Evolutionary conservation across 2,888 invertebrate genomes (phyloP).

Genomic region (Mantis religiosa): DNA sequence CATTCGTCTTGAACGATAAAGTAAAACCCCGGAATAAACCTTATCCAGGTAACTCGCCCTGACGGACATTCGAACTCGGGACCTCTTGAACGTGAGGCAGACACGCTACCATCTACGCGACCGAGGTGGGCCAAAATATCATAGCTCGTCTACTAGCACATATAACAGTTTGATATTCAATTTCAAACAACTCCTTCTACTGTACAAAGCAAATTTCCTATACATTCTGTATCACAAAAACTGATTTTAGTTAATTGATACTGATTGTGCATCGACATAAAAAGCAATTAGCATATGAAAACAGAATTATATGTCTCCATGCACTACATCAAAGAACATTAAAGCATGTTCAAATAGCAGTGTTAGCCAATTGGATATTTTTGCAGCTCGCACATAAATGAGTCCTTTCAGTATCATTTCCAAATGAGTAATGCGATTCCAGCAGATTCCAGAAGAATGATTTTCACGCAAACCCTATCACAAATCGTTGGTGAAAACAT

Average conservation of each 20-base stretch:
- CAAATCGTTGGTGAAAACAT: background rate
- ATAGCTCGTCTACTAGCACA: too few species aligned
- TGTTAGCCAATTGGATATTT: background rate
- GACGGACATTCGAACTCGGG: too few species aligned
- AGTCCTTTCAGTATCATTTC: background rate
- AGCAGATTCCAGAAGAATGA: background rate
- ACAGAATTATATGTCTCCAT: background rate
- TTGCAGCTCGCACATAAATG: background rate
- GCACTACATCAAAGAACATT: background rate
- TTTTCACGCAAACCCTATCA: background rate
- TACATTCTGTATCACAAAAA: background rate
- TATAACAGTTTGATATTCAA: too few species aligned
- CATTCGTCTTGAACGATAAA: too few species aligned
- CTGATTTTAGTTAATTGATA: background rate
- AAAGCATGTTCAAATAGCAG: background rate
- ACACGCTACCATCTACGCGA: too few species aligned
- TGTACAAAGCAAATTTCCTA: too few species aligned
- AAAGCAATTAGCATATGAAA: background rate
- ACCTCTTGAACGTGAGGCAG: too few species aligned
- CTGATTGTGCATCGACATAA: background rate
- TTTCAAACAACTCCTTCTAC: too few species aligned
- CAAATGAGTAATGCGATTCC: background rate
- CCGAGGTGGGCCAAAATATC: too few species aligned
- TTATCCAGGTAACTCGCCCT: too few species aligned
- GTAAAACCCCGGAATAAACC: too few species aligned